Percentiles rank a stretch among this genome's conserved stretches.
phyloP scores from a whole-genome alignment of 1,140 invertebrate genomes.

The Zaprionus capensis region DNA sequence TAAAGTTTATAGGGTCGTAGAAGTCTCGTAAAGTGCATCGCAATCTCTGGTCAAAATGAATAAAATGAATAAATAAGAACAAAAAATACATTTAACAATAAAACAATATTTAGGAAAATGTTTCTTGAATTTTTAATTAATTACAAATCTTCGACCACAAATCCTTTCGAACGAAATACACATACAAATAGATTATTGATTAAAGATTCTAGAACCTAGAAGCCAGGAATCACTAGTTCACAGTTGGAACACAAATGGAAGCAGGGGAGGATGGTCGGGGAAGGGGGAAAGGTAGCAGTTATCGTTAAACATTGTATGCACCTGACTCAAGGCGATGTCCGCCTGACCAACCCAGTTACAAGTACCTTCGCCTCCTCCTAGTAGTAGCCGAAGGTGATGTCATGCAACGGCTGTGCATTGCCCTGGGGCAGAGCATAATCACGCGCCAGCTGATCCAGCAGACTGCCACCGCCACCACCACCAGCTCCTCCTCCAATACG shows the following conservation, averaged over 20 bases:
- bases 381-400: slow-evolving; percentile 91
- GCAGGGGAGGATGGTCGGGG: neutral
- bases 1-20: too few species aligned
- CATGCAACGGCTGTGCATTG: slow-evolving; percentile 88
- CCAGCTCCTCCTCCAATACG: slow-evolving; percentile 85
- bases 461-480: slow-evolving; percentile 86
- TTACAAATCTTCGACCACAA: slow-evolving; percentile 32
- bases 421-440: slow-evolving; percentile 91
- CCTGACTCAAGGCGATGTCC: slow-evolving; percentile 44
- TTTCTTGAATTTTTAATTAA: slow-evolving; percentile 33
- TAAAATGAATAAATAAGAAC: too few species aligned
- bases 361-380: slow-evolving; percentile 74
- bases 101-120: slow-evolving; percentile 18
- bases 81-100: neutral
- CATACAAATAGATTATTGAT: slow-evolving; percentile 33
- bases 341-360: slow-evolving; percentile 31
- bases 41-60: too few species aligned
- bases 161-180: slow-evolving; percentile 37
- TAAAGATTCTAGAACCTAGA: slow-evolving; percentile 31
- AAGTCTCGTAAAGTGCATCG: too few species aligned
- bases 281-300: neutral
- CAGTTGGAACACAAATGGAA: slow-evolving; percentile 31
- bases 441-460: slow-evolving; percentile 91
- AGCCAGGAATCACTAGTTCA: slow-evolving; percentile 34
- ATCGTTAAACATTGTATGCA: slow-evolving; percentile 44